Evolutionary conservation across 92 coral and sea anemone genomes (phyloP).

Genomic region (Palythoa caribaeorum): DNA sequence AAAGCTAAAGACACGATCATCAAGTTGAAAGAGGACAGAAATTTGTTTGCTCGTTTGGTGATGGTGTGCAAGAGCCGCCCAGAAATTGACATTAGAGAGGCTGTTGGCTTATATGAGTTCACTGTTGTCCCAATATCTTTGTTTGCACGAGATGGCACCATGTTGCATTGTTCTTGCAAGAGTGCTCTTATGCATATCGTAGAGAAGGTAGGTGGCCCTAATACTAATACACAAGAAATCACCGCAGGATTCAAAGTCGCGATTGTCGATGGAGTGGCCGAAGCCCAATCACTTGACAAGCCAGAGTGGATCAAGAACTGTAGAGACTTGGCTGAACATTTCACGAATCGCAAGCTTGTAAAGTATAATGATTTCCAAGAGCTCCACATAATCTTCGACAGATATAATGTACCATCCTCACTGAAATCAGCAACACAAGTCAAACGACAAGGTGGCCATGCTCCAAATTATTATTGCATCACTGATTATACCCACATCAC

Average conservation of each 20-base stretch:
- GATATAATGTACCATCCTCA: slow-evolving; percentile 52
- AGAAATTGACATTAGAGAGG: slow-evolving; percentile 61
- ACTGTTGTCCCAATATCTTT: slow-evolving; percentile 63
- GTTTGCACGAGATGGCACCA: slow-evolving; percentile 67
- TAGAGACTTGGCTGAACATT: slow-evolving; percentile 41
- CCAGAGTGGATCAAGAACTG: slow-evolving; percentile 41
- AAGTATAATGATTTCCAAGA: slow-evolving; percentile 21
- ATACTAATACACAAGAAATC: slow-evolving; percentile 16
- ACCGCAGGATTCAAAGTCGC: slow-evolving; percentile 43
- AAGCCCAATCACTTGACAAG: slow-evolving; percentile 53
- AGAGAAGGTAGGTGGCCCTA: slow-evolving; percentile 47
- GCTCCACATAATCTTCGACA: slow-evolving; percentile 45
- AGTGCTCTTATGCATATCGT: slow-evolving; percentile 58
- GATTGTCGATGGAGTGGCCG: slow-evolving; percentile 65
- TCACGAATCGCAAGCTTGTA: not conserved
- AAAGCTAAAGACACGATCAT: not conserved
- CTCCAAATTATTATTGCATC: slow-evolving; percentile 51
- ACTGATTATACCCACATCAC: slow-evolving; percentile 60
- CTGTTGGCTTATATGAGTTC: slow-evolving; percentile 60
- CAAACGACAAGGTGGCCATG: slow-evolving; percentile 43
- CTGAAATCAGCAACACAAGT: slow-evolving; percentile 39
- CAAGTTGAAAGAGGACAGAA: slow-evolving; percentile 55
- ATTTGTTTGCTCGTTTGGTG: slow-evolving; percentile 47
- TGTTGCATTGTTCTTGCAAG: slow-evolving; percentile 65
- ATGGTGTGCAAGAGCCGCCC: slow-evolving; percentile 71